phyloP scores from a whole-genome alignment of 30 jellyfish, hydroid and myxozoan genomes.

The Turritopsis rubra region DNA sequence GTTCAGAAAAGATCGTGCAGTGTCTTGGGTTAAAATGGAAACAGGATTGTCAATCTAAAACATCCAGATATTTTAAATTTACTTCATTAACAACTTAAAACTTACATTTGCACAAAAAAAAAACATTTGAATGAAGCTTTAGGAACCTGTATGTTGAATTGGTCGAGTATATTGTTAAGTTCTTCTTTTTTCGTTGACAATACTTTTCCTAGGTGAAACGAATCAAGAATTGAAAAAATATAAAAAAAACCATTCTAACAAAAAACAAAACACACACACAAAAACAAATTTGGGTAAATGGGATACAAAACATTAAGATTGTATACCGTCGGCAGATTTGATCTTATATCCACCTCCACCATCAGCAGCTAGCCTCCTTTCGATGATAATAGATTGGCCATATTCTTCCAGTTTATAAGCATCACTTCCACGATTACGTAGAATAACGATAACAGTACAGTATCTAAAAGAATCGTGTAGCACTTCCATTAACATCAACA shows the following conservation, averaged over 20 bases:
- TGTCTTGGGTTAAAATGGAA: constrained; percentile 88
- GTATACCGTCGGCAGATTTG: constrained; percentile 52
- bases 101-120: not conserved
- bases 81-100: not conserved
- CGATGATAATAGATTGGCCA: constrained; percentile 69
- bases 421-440: constrained; percentile 83
- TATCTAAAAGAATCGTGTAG: constrained; percentile 40
- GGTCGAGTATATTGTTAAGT: constrained; percentile 66
- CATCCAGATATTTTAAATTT: not conserved
- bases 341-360: constrained; percentile 72
- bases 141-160: constrained; percentile 82
- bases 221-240: not conserved
- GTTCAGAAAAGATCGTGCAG: constrained; percentile 91
- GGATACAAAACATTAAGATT: not conserved
- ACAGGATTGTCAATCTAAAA: constrained; percentile 95
- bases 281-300: not conserved
- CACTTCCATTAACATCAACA: not conserved
- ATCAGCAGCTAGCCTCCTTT: constrained; percentile 58
- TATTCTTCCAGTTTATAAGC: constrained; percentile 69
- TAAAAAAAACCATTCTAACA: not conserved
- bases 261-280: no score
- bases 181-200: constrained; percentile 82
- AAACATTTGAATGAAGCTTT: not conserved
- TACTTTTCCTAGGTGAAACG: constrained; percentile 51
- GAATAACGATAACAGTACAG: constrained; percentile 43